Conservation (phyloP, 1,140 invertebrate genomes). For the Drosophila leontia region DNA sequence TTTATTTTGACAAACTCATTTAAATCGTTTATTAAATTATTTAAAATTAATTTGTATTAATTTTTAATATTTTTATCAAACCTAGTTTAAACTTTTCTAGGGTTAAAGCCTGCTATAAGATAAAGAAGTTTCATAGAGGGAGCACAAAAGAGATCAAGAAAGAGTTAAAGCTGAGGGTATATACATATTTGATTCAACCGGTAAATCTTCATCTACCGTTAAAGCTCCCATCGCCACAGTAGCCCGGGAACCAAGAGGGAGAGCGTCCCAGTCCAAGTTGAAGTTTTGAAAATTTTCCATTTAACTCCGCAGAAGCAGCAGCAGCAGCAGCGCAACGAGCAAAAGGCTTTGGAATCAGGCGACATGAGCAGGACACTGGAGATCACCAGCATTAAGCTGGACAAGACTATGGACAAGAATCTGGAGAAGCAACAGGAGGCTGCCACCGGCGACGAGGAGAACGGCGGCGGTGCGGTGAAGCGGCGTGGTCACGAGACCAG, state of each 20-base stretch:
- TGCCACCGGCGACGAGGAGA: constrained; percentile 22
- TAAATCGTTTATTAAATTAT: too few species aligned
- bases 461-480: constrained; percentile 14
- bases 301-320: constrained; percentile 14
- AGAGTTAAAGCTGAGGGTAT: background rate
- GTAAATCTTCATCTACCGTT: constrained; percentile 9
- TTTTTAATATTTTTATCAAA: background rate
- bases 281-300: constrained; percentile 32
- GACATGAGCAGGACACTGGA: constrained; percentile 66
- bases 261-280: background rate
- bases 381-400: constrained; percentile 59
- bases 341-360: constrained; percentile 53
- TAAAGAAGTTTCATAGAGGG: background rate
- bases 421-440: constrained; percentile 15
- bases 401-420: constrained; percentile 40
- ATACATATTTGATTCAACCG: background rate
- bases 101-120: background rate
- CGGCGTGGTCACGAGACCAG: constrained; percentile 75
- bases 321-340: constrained; percentile 27
- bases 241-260: background rate
- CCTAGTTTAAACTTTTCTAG: background rate
- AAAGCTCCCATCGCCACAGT: constrained; percentile 1
- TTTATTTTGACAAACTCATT: too few species aligned
- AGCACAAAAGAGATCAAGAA: background rate
- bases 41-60: background rate